Percentiles rank a stretch among this genome's conserved stretches.
Evolutionary conservation across 2,888 invertebrate species (phyloP).

Genomic region (Lysandra coridon): DNA sequence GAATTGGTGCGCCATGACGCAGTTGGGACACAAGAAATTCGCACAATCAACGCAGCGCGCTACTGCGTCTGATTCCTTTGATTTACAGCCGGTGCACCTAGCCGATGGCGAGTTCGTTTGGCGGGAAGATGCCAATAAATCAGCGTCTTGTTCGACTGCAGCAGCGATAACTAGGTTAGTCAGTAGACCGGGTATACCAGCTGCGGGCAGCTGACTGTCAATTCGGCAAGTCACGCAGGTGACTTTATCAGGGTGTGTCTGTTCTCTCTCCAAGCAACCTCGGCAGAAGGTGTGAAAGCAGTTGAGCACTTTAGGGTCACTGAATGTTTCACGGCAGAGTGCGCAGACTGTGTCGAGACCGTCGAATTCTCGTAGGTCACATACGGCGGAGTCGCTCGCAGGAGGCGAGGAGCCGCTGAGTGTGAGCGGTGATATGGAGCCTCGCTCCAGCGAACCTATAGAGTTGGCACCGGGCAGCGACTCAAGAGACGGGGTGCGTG

Average conservation of each 20-base stretch:
- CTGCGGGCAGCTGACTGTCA: slow-evolving; percentile 73
- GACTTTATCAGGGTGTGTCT: slow-evolving; percentile 85
- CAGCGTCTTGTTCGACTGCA: slow-evolving; percentile 79
- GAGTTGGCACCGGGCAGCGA: slow-evolving; percentile 95
- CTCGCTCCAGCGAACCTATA: slow-evolving; percentile 92
- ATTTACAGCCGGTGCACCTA: slow-evolving; percentile 97
- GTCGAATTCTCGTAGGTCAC: slow-evolving; percentile 85
- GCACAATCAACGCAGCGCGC: slow-evolving; percentile 98
- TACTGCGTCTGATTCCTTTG: slow-evolving; percentile 95
- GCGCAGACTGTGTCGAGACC: slow-evolving; percentile 83
- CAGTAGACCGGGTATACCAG: slow-evolving; percentile 84
- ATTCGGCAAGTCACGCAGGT: slow-evolving; percentile 86
- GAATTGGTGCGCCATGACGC: slow-evolving; percentile 99
- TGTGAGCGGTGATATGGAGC: slow-evolving; percentile 90
- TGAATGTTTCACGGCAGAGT: slow-evolving; percentile 88
- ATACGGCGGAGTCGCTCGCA: slow-evolving; percentile 91
- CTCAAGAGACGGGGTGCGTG: slow-evolving; percentile 95
- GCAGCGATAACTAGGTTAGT: slow-evolving; percentile 82
- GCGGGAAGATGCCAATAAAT: slow-evolving; percentile 70
- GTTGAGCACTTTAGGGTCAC: slow-evolving; percentile 87
- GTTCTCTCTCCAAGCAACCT: slow-evolving; percentile 87
- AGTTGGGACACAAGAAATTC: slow-evolving; percentile 97
- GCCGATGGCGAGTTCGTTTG: slow-evolving; percentile 75
- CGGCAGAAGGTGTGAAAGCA: slow-evolving; percentile 93
- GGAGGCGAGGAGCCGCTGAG: slow-evolving; percentile 94